Percentiles rank a stretch among this genome's conserved stretches.
phyloP scores from a whole-genome alignment of 2,888 invertebrate genomes.

The Pogonocherus hispidulus region DNA sequence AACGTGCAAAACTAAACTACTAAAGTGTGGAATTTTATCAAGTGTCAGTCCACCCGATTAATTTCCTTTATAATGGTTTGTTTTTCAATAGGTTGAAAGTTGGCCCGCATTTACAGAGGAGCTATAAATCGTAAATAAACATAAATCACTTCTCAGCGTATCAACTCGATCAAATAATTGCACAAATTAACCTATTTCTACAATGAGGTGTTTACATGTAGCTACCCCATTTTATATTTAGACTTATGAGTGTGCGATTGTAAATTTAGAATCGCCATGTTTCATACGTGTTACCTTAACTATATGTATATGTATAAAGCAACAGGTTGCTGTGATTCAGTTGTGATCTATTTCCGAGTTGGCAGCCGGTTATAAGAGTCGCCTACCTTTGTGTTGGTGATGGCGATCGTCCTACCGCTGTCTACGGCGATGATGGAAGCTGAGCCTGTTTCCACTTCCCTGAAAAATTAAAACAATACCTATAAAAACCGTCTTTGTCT shows the following conservation, averaged over 20 bases:
- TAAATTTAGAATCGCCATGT: conserved; percentile 49
- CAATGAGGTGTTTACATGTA: conserved; percentile 47
- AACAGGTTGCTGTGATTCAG: conserved; percentile 41
- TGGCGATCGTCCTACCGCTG: conserved; percentile 70
- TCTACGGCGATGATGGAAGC: conserved; percentile 69
- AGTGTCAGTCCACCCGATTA: too few species aligned
- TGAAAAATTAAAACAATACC: conserved; percentile 50
- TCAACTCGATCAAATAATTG: conserved; percentile 28
- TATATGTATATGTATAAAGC: conserved; percentile 35
- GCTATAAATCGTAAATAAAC: not conserved
- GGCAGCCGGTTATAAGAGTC: not conserved
- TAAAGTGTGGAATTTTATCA: too few species aligned
- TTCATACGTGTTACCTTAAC: conserved; percentile 38
- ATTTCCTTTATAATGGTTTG: not conserved
- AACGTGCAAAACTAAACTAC: too few species aligned
- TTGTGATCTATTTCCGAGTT: conserved; percentile 27
- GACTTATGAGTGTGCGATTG: conserved; percentile 44
- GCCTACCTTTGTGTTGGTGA: conserved; percentile 75
- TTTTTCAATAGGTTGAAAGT: not conserved
- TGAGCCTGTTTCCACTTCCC: conserved; percentile 62
- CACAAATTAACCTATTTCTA: conserved; percentile 37
- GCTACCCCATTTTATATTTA: conserved; percentile 50
- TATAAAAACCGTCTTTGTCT: not conserved
- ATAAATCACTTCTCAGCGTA: not conserved
- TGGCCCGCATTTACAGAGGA: not conserved